Evolutionary conservation across 1,140 invertebrate genomes (phyloP).

Genomic region (Euwallacea fornicatus): DNA sequence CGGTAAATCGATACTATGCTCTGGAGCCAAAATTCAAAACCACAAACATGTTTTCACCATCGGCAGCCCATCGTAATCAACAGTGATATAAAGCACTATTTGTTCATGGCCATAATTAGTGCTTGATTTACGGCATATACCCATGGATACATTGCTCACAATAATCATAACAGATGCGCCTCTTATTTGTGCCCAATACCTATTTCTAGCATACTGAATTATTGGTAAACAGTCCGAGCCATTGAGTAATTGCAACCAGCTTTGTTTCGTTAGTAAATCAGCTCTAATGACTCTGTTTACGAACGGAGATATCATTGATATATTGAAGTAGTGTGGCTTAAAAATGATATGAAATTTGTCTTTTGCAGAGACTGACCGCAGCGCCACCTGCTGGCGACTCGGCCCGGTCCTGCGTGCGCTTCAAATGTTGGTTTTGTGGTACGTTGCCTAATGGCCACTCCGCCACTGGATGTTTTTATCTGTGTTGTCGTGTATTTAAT

Average conservation of each 20-base stretch:
- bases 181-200: constrained; percentile 45
- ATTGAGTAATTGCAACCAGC: constrained; percentile 11
- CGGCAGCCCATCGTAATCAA: no score
- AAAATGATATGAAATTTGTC: constrained; percentile 39
- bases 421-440: constrained; percentile 54
- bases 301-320: not conserved
- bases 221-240: not conserved
- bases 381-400: constrained; percentile 52
- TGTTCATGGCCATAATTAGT: constrained; percentile 29
- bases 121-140: constrained; percentile 48
- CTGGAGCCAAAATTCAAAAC: no score
- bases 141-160: constrained; percentile 49
- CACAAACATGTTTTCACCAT: no score
- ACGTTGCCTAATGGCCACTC: constrained; percentile 48
- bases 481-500: constrained; percentile 34
- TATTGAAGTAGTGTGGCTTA: no score
- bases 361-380: constrained; percentile 55
- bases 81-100: not conserved
- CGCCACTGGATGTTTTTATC: constrained; percentile 45
- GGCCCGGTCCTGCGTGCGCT: constrained; percentile 50
- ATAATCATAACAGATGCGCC: constrained; percentile 50
- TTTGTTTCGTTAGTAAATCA: constrained; percentile 5
- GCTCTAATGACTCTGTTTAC: not conserved
- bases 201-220: constrained; percentile 1
- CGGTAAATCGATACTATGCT: no score